These are phyloP conservation scores for Drosophila nannoptera DNA, from an alignment of 1,140 invertebrate species.

Conservation along the genomic window DNA sequence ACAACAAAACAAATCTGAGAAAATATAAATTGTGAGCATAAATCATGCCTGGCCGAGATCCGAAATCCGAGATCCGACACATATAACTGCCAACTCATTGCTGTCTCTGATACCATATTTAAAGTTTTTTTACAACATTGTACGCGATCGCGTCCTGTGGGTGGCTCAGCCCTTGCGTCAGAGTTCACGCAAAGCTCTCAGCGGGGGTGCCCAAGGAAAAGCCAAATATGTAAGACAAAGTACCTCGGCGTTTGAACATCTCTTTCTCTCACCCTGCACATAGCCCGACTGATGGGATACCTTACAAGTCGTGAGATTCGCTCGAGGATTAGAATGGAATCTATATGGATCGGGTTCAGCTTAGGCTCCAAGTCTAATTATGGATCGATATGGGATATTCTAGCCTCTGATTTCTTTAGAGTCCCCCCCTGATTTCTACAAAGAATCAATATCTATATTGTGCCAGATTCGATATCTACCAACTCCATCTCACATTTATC, in stretches of 20 bases:
- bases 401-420: no score
- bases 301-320: no score
- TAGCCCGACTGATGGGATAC: no score
- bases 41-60: constrained; percentile 59
- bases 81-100: constrained; percentile 44
- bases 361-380: no score
- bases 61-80: neutral
- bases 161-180: constrained; percentile 58
- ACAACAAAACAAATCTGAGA: constrained; percentile 8
- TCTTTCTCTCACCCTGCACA: no score
- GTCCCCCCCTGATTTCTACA: no score
- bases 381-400: no score
- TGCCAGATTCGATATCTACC: no score
- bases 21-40: constrained; percentile 41
- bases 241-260: neutral
- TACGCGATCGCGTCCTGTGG: constrained; percentile 59
- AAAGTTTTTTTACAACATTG: constrained; percentile 44
- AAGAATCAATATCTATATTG: no score
- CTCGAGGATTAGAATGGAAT: no score
- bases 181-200: constrained; percentile 54
- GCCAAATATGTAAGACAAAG: neutral
- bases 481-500: no score
- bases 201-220: constrained; percentile 47
- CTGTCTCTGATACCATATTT: constrained; percentile 28
- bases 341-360: no score